Conservation (phyloP, 2,888 invertebrate genomes). For the Drosophila fungiperda region DNA sequence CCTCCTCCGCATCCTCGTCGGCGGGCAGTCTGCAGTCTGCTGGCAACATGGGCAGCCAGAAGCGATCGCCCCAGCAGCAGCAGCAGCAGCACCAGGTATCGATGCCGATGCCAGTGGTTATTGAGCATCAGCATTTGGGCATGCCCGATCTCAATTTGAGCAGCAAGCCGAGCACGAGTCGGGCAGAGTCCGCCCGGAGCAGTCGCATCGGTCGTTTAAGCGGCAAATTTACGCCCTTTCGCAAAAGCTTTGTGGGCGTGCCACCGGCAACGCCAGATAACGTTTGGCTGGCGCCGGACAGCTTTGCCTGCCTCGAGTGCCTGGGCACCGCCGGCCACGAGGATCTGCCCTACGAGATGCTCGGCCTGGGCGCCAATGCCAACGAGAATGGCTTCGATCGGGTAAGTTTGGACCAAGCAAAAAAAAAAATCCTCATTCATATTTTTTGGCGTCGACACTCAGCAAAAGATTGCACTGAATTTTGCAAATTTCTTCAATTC, state of each 20-base stretch:
- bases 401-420: slow-evolving; percentile 56
- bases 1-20: slow-evolving; percentile 33
- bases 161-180: slow-evolving; percentile 84
- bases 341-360: slow-evolving; percentile 85
- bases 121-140: slow-evolving; percentile 82
- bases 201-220: slow-evolving; percentile 82
- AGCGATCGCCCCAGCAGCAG: slow-evolving; percentile 81
- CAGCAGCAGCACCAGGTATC: slow-evolving; percentile 46
- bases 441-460: not conserved
- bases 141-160: slow-evolving; percentile 81
- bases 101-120: slow-evolving; percentile 83
- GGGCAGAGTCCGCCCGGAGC: slow-evolving; percentile 81
- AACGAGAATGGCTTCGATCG: slow-evolving; percentile 84
- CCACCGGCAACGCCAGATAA: slow-evolving; percentile 82
- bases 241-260: slow-evolving; percentile 83
- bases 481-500: not conserved
- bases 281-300: slow-evolving; percentile 84
- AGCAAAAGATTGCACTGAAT: not conserved
- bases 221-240: slow-evolving; percentile 70
- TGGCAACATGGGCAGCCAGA: slow-evolving; percentile 41
- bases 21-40: not conserved
- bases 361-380: slow-evolving; percentile 81
- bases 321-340: slow-evolving; percentile 83
- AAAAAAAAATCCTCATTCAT: not conserved
- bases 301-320: slow-evolving; percentile 84